Conservation (phyloP, 1,140 invertebrate species). For the Leptopilina boulardi region DNA sequence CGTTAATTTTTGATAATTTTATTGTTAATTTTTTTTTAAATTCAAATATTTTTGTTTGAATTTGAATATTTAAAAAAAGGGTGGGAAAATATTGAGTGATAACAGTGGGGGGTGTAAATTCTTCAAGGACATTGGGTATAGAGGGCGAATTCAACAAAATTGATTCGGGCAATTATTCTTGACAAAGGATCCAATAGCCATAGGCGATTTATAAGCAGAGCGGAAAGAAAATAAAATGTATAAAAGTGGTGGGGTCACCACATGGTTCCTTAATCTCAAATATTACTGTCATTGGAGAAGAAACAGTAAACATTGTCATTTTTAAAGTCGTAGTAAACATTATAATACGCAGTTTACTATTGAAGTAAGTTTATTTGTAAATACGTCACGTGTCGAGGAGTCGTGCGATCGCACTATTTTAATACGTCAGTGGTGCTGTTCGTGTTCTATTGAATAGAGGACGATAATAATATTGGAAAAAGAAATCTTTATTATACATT, state of each 20-base stretch:
- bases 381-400: conserved; percentile 13
- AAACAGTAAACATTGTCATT: conserved; percentile 11
- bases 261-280: background rate
- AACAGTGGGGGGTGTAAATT: no score
- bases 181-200: no score
- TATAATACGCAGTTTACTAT: conserved; percentile 38
- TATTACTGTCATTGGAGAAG: background rate
- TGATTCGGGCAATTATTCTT: no score
- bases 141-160: no score
- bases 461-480: background rate
- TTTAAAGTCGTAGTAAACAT: background rate
- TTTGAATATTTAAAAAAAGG: no score
- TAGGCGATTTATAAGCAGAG: no score
- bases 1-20: no score
- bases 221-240: no score
- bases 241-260: background rate
- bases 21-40: no score
- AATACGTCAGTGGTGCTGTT: conserved; percentile 43
- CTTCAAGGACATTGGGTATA: no score
- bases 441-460: conserved; percentile 1
- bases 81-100: no score
- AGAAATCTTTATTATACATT: background rate
- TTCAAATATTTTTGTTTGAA: no score
- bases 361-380: background rate
- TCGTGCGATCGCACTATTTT: conserved; percentile 43